A percentile compares a stretch with the other conserved stretches of the same genome.
phyloP scores from a whole-genome alignment of 2,888 invertebrate species.

The Cephus pygmeus region DNA sequence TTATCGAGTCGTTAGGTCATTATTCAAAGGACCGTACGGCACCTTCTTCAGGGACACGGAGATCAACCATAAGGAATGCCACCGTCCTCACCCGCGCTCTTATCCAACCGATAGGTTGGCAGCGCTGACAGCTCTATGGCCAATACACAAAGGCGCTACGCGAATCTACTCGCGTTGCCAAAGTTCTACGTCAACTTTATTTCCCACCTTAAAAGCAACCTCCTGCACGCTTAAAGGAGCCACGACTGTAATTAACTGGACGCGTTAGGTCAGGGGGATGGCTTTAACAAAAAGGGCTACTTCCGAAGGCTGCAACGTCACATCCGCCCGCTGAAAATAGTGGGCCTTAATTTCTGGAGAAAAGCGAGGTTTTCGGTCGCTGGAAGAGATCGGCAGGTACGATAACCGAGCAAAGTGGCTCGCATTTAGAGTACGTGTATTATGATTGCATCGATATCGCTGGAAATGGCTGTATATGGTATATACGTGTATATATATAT shows the following conservation, averaged over 20 bases:
- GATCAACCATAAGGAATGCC: not conserved
- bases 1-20: conserved; percentile 42
- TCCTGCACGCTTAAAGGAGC: not conserved
- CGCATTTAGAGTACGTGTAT: conserved; percentile 11
- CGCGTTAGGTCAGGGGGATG: conserved; percentile 14
- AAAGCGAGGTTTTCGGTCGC: conserved; percentile 41
- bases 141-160: not conserved
- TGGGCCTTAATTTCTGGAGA: conserved; percentile 45
- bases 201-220: not conserved
- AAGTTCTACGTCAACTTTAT: not conserved
- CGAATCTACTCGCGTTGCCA: not conserved
- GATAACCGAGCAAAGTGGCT: conserved; percentile 15
- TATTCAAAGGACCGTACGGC: conserved; percentile 22
- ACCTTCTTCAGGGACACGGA: not conserved
- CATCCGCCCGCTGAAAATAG: conserved; percentile 47
- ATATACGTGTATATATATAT: not conserved
- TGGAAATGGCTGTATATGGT: not conserved
- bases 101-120: not conserved
- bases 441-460: conserved; percentile 3
- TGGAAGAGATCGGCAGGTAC: conserved; percentile 5
- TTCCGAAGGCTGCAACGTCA: conserved; percentile 52
- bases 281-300: conserved; percentile 45
- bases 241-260: not conserved
- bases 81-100: not conserved
- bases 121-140: not conserved